Conservation (phyloP, 2,888 invertebrate species). For the Standfussiana lucernea region DNA sequence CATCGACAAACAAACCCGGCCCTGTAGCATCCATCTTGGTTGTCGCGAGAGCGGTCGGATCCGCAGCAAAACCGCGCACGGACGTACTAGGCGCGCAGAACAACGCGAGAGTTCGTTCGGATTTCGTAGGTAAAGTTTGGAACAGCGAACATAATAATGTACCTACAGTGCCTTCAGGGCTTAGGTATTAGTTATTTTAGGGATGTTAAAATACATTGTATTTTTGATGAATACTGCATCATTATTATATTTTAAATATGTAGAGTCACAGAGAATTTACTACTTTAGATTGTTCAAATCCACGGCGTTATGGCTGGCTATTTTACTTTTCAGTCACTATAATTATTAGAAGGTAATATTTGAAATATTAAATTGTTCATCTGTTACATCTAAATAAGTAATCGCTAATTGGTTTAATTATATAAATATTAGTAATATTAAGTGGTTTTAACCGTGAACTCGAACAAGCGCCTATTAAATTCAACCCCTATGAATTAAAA, state of each 20-base stretch:
- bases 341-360: background rate
- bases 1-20: conserved; percentile 7
- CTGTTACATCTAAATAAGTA: background rate
- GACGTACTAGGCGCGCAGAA: conserved; percentile 78
- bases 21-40: conserved; percentile 70
- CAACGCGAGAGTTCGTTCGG: conserved; percentile 57
- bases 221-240: background rate
- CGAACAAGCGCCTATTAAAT: background rate
- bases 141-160: conserved; percentile 18
- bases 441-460: background rate
- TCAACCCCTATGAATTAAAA: background rate
- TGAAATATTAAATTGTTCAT: background rate
- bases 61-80: conserved; percentile 79
- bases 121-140: conserved; percentile 41
- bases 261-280: background rate
- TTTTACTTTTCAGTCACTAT: background rate
- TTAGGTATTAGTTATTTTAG: conserved; percentile 1
- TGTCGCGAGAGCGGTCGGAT: conserved; percentile 76
- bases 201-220: background rate
- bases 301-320: background rate
- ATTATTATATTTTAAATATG: background rate
- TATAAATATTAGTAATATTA: background rate
- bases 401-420: background rate
- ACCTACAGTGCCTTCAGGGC: conserved; percentile 37
- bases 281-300: background rate